Base-by-base conservation (phyloP, 2,797 vertebrate species). In the Menidia menidia region DNA sequence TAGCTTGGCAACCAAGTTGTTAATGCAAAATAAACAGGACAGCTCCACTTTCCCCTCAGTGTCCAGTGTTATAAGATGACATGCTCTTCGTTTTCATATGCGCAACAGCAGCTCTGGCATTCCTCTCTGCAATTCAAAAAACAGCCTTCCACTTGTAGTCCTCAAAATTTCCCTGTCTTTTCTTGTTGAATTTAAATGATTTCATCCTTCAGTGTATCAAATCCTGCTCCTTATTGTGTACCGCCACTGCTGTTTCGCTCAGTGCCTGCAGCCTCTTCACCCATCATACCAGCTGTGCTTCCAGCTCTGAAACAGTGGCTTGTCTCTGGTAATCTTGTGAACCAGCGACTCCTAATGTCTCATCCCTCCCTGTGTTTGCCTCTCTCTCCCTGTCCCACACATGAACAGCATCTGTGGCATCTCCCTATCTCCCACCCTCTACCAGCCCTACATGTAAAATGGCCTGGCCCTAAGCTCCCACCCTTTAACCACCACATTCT, bases 391-490 rank as follows among this genome's bases (percentile, higher is more conserved):
- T 65, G 48, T 70, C 60, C 77, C 51, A 44, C 75, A 53, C 35
- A 60, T 67, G 50, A 56, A 14, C 61, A 68, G 39, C 35, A 56
- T 67, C 54, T 60, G 65, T 58, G 18, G 4, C 31, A 67, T 43
- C 66, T 60, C 70, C 71, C 67, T 57, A 14, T 55, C 31, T 50
- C 73, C 55, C 43, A 60, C 39, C 60, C 75, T 53, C 68, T 32
- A 31, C 56, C 60, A 64, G 4, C 62, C 32, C 79, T 60, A 53
- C 78, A 82, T 84, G 51, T 73, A 84, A 84, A 73, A 73, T 33
- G 45, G 83, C 52, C 65, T 82, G 74, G 81, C 87, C 81, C 83
- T 87, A 75, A 89, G 90, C 83, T 77, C 83, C 78, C 60, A 85
- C 87, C 83, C 83, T 71, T 80, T 79, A 85, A 86, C 82, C 59